Conservation (phyloP, 2,797 vertebrate species). For the Pangasius macronema region DNA sequence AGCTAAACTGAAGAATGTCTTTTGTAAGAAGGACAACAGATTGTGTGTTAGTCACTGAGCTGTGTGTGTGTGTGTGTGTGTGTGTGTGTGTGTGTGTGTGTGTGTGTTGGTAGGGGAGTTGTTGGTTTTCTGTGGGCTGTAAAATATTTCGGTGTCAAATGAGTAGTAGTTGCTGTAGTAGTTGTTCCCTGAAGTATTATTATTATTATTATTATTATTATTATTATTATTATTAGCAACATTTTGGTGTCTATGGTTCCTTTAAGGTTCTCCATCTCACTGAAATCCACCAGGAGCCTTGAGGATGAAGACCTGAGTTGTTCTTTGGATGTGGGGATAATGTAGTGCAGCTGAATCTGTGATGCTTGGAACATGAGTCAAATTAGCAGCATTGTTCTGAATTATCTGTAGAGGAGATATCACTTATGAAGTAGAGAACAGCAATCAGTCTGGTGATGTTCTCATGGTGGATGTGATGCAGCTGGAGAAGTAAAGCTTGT, state of each 20-base stretch:
- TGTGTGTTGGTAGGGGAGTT: not conserved
- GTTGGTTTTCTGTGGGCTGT: not conserved
- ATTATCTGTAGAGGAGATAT: not conserved
- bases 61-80: slow-evolving; percentile 9
- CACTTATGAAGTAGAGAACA: not conserved
- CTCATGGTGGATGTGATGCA: not conserved
- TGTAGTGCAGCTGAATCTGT: not conserved
- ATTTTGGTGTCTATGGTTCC: not conserved
- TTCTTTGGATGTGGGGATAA: not conserved
- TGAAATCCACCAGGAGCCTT: not conserved
- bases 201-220: not conserved
- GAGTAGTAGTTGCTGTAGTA: not conserved
- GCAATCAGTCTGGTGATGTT: not conserved
- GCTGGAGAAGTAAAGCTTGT: not conserved
- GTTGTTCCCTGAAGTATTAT: not conserved
- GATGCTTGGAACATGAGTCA: not conserved
- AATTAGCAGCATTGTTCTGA: not conserved
- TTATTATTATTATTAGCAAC: not conserved
- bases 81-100: slow-evolving; percentile 2
- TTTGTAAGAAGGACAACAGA: slow-evolving; percentile 19
- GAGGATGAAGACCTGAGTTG: not conserved
- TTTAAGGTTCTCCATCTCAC: not conserved
- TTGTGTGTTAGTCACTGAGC: not conserved
- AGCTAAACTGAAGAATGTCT: slow-evolving; percentile 20
- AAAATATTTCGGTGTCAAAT: not conserved